Conservation (phyloP, 2,797 vertebrate genomes). For the Fistularia commersonii region DNA sequence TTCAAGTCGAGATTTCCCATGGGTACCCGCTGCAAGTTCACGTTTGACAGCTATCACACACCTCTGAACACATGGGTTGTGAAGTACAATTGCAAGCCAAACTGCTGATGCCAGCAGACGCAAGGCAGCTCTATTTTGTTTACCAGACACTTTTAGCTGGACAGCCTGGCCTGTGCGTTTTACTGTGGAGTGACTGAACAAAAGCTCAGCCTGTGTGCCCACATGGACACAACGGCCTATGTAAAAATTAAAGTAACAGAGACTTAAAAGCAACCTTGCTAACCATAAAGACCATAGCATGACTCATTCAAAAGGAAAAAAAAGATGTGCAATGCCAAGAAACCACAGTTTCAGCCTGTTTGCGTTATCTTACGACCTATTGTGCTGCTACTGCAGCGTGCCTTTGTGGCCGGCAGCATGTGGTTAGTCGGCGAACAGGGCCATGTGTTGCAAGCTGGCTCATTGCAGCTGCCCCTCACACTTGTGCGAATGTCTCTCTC, state of each 20-base stretch:
- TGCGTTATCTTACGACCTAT: constrained; percentile 5
- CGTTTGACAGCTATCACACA: constrained; percentile 42
- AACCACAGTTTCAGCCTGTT: not conserved
- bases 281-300: not conserved
- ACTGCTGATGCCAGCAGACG: constrained; percentile 81
- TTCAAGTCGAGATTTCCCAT: constrained; percentile 12
- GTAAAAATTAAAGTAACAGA: constrained; percentile 6
- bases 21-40: constrained; percentile 49
- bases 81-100: constrained; percentile 76
- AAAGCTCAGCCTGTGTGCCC: constrained; percentile 57
- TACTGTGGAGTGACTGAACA: constrained; percentile 59
- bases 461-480: constrained; percentile 53
- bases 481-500: constrained; percentile 47
- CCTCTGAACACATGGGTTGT: constrained; percentile 52
- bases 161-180: constrained; percentile 48
- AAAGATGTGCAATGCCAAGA: not conserved
- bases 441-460: constrained; percentile 47
- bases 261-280: not conserved
- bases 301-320: not conserved
- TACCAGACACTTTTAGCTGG: constrained; percentile 74
- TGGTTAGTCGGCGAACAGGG: constrained; percentile 29
- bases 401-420: constrained; percentile 42
- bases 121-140: constrained; percentile 77
- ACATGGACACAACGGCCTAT: constrained; percentile 34
- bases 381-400: constrained; percentile 11